These are phyloP conservation scores for Caenorhabditis sp. DNA, from an alignment of 2,888 invertebrate species.

Conservation along the genomic window DNA sequence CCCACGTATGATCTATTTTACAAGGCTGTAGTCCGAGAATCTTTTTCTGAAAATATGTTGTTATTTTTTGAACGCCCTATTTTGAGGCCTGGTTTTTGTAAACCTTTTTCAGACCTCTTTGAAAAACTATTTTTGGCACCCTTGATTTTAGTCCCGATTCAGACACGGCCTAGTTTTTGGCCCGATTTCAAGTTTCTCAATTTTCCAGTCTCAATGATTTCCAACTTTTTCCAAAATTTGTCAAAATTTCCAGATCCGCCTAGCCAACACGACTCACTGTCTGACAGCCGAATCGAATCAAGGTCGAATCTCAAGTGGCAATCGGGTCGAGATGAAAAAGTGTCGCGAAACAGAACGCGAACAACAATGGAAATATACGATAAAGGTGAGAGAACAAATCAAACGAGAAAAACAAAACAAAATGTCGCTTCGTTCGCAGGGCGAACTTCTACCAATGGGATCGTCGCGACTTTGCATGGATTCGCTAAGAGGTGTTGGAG, in stretches of 20 bases:
- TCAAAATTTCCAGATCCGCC: conserved; percentile 47
- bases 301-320: conserved; percentile 41
- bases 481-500: conserved; percentile 77
- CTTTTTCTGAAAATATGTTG: too few relatives aligned
- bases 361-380: conserved; percentile 44
- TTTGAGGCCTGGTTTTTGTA: too few relatives aligned
- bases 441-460: conserved; percentile 84
- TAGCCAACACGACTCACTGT: conserved; percentile 46
- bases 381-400: conserved; percentile 26
- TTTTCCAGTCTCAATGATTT: too few relatives aligned
- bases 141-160: too few relatives aligned
- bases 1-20: too few relatives aligned
- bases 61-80: too few relatives aligned
- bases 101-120: too few relatives aligned
- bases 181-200: too few relatives aligned
- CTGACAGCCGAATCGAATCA: conserved; percentile 42
- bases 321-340: conserved; percentile 38
- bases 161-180: too few relatives aligned
- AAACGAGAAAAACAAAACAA: neutral
- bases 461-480: conserved; percentile 85
- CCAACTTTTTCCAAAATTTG: too few relatives aligned
- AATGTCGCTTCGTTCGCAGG: conserved; percentile 69
- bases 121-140: too few relatives aligned
- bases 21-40: too few relatives aligned
- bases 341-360: conserved; percentile 31